phyloP scores from a whole-genome alignment of 2,888 invertebrate species.

The Colletes collaris region DNA sequence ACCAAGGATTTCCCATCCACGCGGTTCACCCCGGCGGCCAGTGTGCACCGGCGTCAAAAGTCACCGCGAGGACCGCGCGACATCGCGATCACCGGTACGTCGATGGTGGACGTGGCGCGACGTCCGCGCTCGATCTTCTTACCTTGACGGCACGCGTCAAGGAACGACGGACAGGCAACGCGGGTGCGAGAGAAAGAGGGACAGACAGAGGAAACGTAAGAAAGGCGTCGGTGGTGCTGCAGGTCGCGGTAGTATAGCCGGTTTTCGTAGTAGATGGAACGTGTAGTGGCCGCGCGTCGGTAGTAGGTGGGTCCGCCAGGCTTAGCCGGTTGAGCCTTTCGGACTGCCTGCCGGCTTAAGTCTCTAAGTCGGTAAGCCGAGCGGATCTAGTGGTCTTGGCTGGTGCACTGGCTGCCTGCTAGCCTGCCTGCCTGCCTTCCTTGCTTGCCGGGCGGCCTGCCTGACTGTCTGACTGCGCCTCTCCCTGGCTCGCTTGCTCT shows the following conservation, averaged over 20 bases:
- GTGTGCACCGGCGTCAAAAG: background rate
- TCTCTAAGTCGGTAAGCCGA: slow-evolving; percentile 82
- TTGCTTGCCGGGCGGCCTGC: slow-evolving; percentile 78
- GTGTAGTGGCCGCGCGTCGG: slow-evolving; percentile 70
- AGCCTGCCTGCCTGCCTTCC: slow-evolving; percentile 82
- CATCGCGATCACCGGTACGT: slow-evolving; percentile 38
- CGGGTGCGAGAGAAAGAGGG: slow-evolving; percentile 30
- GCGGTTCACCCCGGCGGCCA: slow-evolving; percentile 21
- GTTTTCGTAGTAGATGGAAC: slow-evolving; percentile 71
- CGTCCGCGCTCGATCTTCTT: slow-evolving; percentile 51
- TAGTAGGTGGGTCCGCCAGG: slow-evolving; percentile 77
- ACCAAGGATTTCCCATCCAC: slow-evolving; percentile 13
- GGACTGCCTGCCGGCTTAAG: slow-evolving; percentile 82
- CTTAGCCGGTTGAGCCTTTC: slow-evolving; percentile 81
- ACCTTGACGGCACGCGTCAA: slow-evolving; percentile 53
- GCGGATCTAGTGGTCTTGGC: slow-evolving; percentile 81
- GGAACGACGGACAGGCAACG: slow-evolving; percentile 25
- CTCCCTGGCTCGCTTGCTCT: slow-evolving; percentile 75
- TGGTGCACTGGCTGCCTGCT: slow-evolving; percentile 83
- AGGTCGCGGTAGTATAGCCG: slow-evolving; percentile 67
- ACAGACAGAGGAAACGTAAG: slow-evolving; percentile 57
- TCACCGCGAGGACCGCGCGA: slow-evolving; percentile 27
- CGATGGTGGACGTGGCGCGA: slow-evolving; percentile 24
- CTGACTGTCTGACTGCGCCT: slow-evolving; percentile 81
- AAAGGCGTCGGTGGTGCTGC: slow-evolving; percentile 62